Evolutionary conservation across 2,888 invertebrate species (phyloP), one percentile per base, ranked within the genome.

Genomic region (Agrypnus murinus): DNA sequence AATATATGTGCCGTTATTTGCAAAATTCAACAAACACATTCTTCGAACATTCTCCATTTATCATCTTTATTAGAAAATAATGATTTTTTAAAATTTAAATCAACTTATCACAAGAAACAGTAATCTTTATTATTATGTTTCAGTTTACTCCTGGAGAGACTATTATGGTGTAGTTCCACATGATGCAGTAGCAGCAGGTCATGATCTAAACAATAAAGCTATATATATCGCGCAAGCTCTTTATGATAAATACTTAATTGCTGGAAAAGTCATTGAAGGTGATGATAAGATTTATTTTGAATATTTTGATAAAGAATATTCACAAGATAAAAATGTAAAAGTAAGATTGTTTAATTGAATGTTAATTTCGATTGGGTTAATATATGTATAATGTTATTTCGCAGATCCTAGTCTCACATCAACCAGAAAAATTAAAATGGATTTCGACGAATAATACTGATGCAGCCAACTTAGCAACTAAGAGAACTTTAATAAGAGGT

Each of bases 141-240:
- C 7, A 46, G 46, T 15, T 10, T 46, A 46, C 10, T 46, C 5
- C 5, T 46, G 46, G 46, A 46, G 46, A 46, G 46, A 46, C 14
- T 46, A 46, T 10, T 12, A 15, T 7, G 46, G 46, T 9, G 15
- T 5, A 46, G 10, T 46, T 8, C 46, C 46, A 6, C 46, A 5
- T 7, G 46, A 46, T 46, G 46, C 46, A 46, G 3, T 46, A 17
- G 15, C 10, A 8, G 15, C 4, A 9, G 12, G 15, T 15, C 2
- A 2, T 15, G 19, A 10, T 46, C 6, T 17, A 10, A 10, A 15
- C 15, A 2, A 12, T n/a, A 46, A 5, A 10, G 17, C 15, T 9
- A 3, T 46, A 6, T 46, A 19, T 14, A 1, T 46, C 15, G 46
- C 17, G 1, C 46, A 46, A 19, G 46, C 7, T 9, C 10, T 46